phyloP scores from a whole-genome alignment of 1,140 invertebrate genomes.

The Arion vulgaris region DNA sequence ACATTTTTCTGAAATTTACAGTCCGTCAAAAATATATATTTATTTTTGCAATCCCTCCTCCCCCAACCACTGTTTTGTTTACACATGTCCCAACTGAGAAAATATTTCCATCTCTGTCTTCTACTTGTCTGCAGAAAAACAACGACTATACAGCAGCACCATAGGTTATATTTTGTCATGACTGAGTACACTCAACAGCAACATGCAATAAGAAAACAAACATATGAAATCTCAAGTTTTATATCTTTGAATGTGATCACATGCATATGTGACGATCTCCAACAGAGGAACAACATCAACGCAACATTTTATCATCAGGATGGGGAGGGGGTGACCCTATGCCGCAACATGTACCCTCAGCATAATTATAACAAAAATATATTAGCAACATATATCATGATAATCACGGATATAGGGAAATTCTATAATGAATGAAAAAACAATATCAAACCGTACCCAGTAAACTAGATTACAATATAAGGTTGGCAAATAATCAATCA shows the following conservation, averaged over 20 bases:
- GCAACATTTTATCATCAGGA: not conserved
- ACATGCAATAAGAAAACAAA: not conserved
- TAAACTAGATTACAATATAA: not conserved
- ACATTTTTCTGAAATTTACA: too few species aligned
- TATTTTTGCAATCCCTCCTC: too few species aligned
- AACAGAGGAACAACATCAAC: not conserved
- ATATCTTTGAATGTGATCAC: not conserved
- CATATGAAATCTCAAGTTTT: not conserved
- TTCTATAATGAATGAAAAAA: not conserved
- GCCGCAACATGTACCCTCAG: not conserved
- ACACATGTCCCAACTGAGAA: too few species aligned
- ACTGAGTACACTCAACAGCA: not conserved
- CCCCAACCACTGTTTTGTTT: too few species aligned
- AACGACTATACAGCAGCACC: not conserved
- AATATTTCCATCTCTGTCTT: too few species aligned
- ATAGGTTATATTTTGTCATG: not conserved
- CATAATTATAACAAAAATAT: too few species aligned
- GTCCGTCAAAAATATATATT: too few species aligned
- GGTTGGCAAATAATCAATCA: not conserved
- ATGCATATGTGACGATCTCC: not conserved
- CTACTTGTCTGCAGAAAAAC: not conserved
- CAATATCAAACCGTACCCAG: not conserved
- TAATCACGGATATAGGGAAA: not conserved
- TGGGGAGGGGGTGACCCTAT: too few species aligned
- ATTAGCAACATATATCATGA: not conserved